Percentiles rank a stretch among this genome's conserved stretches.
These are phyloP conservation scores for Pseudorectes ferrugineus DNA, from an alignment of 2,113 vertebrate species.

Conservation along the genomic window DNA sequence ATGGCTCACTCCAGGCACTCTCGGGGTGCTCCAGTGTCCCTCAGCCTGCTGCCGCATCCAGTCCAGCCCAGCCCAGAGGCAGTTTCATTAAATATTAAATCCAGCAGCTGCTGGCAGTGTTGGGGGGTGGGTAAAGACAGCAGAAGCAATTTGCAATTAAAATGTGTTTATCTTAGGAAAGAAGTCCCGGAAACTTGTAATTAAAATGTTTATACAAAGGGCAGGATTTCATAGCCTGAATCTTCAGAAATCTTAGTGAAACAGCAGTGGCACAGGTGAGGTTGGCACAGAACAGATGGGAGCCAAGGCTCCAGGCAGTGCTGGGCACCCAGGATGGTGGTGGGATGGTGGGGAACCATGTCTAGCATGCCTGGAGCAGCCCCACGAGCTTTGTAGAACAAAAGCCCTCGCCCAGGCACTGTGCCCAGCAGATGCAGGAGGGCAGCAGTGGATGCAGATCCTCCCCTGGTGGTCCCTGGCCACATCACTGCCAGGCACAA, in stretches of 20 bases:
- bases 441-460: accelerated
- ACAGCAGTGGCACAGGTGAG: neutral
- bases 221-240: neutral
- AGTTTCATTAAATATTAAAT: constrained; percentile 6
- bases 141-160: constrained; percentile 57
- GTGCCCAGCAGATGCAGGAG: neutral
- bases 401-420: accelerated
- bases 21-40: neutral
- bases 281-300: neutral
- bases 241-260: neutral
- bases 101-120: constrained; percentile 24
- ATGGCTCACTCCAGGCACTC: neutral
- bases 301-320: neutral
- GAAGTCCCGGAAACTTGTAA: constrained; percentile 14
- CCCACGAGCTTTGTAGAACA: accelerated
- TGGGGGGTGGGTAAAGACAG: neutral
- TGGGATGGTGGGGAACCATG: accelerated
- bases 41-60: neutral
- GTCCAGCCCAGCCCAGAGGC: neutral
- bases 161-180: constrained; percentile 46
- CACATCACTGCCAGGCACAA: neutral
- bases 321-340: accelerated
- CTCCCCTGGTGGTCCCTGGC: neutral
- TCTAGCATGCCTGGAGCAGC: neutral
- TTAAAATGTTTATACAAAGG: constrained; percentile 28